Conservation (phyloP, 1,140 invertebrate genomes). For the Drosophila leontia region DNA sequence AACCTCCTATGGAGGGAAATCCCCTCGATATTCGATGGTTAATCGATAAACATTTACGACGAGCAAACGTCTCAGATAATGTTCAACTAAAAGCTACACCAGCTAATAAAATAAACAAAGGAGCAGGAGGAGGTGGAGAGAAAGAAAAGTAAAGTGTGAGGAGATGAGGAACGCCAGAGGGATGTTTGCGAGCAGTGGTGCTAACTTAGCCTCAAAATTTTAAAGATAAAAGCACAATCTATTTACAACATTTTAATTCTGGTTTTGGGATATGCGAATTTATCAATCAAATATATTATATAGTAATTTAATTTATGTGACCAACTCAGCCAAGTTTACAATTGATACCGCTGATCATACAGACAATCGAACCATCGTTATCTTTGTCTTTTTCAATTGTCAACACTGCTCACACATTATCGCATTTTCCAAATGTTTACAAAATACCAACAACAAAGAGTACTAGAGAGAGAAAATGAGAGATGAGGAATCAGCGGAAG, state of each 20-base stretch:
- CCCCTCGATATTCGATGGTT: slow-evolving; percentile 24
- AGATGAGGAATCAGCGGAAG: slow-evolving; percentile 12
- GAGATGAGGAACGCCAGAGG: neutral
- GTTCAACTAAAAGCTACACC: slow-evolving; percentile 63
- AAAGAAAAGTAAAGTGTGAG: neutral
- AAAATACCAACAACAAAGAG: slow-evolving; percentile 25
- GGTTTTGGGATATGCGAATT: too few relatives aligned
- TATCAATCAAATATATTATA: too few relatives aligned
- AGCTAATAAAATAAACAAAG: slow-evolving; percentile 73
- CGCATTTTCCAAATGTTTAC: slow-evolving; percentile 38
- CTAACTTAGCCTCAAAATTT: neutral
- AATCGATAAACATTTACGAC: slow-evolving; percentile 65
- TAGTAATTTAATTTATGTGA: neutral
- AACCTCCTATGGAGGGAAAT: slow-evolving; percentile 21
- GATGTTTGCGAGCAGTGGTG: neutral
- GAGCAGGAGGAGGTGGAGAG: neutral
- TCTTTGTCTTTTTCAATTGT: neutral
- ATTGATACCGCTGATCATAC: neutral
- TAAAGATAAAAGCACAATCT: neutral
- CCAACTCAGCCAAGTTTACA: neutral
- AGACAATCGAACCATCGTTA: slow-evolving; percentile 1
- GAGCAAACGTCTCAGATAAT: slow-evolving; percentile 45
- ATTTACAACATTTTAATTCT: too few relatives aligned
- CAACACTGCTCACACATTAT: slow-evolving; percentile 22
- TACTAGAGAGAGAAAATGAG: neutral